Evolutionary conservation across 2,113 vertebrate genomes (phyloP).

Genomic region (Jacana jacana): DNA sequence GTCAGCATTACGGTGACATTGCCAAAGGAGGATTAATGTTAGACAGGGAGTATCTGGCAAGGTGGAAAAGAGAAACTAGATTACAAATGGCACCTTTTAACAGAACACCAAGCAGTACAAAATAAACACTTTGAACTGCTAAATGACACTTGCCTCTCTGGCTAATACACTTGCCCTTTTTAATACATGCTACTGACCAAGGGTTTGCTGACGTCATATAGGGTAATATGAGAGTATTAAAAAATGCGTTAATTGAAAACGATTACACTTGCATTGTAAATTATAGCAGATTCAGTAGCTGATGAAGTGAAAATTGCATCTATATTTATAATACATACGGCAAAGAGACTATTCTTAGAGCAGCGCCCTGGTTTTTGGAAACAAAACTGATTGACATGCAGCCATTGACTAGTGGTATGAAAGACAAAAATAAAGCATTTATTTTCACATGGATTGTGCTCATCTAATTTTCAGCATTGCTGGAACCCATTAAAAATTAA

Average conservation of each 20-base stretch:
- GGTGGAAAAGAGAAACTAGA: not conserved
- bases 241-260: not conserved
- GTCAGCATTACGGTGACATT: not conserved
- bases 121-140: not conserved
- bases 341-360: not conserved
- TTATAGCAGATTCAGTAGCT: not conserved
- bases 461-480: not conserved
- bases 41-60: not conserved
- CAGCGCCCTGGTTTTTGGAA: not conserved
- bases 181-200: not conserved
- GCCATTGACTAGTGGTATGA: not conserved
- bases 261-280: not conserved
- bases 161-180: not conserved
- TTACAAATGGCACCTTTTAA: not conserved
- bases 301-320: not conserved
- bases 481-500: not conserved
- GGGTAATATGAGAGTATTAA: not conserved
- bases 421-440: not conserved
- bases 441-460: not conserved
- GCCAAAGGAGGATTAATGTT: not conserved
- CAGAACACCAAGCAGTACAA: not conserved
- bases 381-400: not conserved
- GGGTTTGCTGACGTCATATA: not conserved
- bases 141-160: not conserved
- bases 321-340: not conserved